Base-by-base conservation (phyloP, 35 echinoderm and acorn worm species). In the Stichopus chloronotus region DNA sequence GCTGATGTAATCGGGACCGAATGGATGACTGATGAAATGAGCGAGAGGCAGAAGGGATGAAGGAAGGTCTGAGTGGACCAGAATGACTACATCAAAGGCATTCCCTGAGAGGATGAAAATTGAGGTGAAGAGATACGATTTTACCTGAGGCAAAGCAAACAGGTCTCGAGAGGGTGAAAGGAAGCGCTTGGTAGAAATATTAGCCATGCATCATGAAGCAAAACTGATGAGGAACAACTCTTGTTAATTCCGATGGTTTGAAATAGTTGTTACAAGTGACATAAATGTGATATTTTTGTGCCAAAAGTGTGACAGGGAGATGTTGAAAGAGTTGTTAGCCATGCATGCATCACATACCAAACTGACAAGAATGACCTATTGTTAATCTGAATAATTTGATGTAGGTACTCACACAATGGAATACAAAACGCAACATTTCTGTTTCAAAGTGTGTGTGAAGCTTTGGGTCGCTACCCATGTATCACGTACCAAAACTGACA, bases 1-100 rank as follows among this genome's bases (percentile, higher is more conserved):
- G 54, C 87, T 76, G 55, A 92, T 54, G n/a, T 94, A 78, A 52
- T 82, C 60, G 1, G 76, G 22, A 10, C 80, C 6, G 30, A 74
- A 52, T 9, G 86, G 76, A 69, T 92, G 95, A 84, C 95, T 92
- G 93, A 96, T 80, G 25, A 92, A 94, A 68, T 96, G 93, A 23
- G 90, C 23, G 25, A 81, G 79, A 71, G 69, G 80, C 11, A 96
- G 65, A 10, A 96, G 83, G 58, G 94, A 90, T 4, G 95, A 87
- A 9, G 68, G 21, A 5, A 96, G 92, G 52, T 81, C 88, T 60
- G 93, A 94, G 71, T 79, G 89, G 30, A 96, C 58, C 13, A 57
- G 3, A 59, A 96, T 92, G 88, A 94, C 87, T 17, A 96, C 88
- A 63, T 96, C 95, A 94, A 96, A 96, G 13, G 95, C 95, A 92